Percentiles rank a stretch among this genome's conserved stretches.
Conservation (phyloP, 2,888 invertebrate genomes). For the Papilio gigon region DNA sequence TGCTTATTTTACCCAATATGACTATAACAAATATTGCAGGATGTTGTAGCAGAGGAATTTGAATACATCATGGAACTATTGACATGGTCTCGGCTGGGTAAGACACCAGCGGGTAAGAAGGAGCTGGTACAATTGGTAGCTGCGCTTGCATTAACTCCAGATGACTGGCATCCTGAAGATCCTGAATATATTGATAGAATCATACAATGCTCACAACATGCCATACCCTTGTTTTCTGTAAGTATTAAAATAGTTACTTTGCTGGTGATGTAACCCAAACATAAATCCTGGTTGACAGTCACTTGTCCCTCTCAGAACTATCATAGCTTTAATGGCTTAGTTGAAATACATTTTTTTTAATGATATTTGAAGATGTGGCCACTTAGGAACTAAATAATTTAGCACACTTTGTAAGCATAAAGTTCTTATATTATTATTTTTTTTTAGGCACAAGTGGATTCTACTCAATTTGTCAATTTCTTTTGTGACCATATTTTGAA, state of each 20-base stretch:
- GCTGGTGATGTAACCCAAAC: too few species aligned
- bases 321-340: too few species aligned
- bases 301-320: too few species aligned
- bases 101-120: conserved; percentile 91
- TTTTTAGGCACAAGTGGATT: conserved; percentile 90
- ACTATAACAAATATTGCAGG: conserved; percentile 77
- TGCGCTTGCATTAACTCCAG: conserved; percentile 86
- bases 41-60: conserved; percentile 96
- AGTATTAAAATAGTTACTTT: conserved; percentile 61
- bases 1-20: background rate
- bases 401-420: too few species aligned
- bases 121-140: conserved; percentile 93
- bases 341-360: too few species aligned
- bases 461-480: conserved; percentile 91
- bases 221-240: conserved; percentile 94
- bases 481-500: conserved; percentile 93
- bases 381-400: too few species aligned
- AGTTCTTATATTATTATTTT: too few species aligned
- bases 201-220: conserved; percentile 92
- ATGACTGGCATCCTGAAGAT: conserved; percentile 88
- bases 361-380: too few species aligned
- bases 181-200: conserved; percentile 90
- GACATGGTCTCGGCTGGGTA: conserved; percentile 90
- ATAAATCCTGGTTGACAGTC: too few species aligned
- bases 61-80: conserved; percentile 93